phyloP scores from a whole-genome alignment of 2,888 invertebrate genomes.

The Agrypnus murinus region DNA sequence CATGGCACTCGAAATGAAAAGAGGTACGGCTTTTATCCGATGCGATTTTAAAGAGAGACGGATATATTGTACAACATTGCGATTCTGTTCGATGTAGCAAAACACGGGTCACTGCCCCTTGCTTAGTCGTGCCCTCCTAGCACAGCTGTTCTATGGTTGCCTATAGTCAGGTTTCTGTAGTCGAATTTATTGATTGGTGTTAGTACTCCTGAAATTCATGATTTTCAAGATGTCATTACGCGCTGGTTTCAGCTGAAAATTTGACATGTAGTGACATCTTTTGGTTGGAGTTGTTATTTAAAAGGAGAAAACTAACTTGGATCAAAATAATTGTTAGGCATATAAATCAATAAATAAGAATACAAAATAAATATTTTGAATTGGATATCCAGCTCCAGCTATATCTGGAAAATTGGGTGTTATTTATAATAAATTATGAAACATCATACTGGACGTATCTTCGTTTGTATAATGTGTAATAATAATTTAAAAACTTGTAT shows the following conservation, averaged over 20 bases:
- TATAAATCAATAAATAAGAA: too few relatives aligned
- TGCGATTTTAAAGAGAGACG: conserved; percentile 25
- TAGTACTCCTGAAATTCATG: background rate
- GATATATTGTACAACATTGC: conserved; percentile 7
- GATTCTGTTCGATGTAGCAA: conserved; percentile 25
- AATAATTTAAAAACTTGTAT: too few relatives aligned
- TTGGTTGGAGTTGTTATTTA: background rate
- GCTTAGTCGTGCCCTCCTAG: conserved; percentile 29
- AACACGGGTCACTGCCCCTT: conserved; percentile 45
- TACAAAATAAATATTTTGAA: too few relatives aligned
- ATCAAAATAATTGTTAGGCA: too few relatives aligned
- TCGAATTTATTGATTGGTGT: conserved; percentile 31
- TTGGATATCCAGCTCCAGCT: too few relatives aligned
- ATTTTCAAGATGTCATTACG: background rate
- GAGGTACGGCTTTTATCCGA: conserved; percentile 5
- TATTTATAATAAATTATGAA: too few relatives aligned
- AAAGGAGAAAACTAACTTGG: background rate
- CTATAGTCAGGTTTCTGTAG: conserved; percentile 36
- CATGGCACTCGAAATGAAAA: conserved; percentile 25
- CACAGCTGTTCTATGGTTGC: conserved; percentile 36
- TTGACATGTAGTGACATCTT: background rate
- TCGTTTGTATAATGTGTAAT: too few relatives aligned
- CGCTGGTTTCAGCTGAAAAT: background rate
- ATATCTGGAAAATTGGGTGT: too few relatives aligned
- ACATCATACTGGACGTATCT: too few relatives aligned